Evolutionary conservation across 2,113 vertebrate genomes (phyloP).

Genomic region (Archocentrus centrarchus): DNA sequence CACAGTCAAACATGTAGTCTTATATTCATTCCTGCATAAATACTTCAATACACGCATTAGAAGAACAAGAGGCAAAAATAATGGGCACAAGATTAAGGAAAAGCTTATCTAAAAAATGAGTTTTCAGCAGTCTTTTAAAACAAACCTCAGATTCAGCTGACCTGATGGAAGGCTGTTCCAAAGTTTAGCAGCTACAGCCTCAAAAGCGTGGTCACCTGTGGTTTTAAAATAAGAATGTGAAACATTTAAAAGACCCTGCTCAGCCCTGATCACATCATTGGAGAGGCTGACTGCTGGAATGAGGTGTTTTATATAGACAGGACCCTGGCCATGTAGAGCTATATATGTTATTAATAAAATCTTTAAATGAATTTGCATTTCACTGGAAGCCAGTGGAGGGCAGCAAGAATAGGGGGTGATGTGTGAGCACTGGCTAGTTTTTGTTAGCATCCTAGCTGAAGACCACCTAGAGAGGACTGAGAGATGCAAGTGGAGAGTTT

Average conservation of each 20-base stretch:
- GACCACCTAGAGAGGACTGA: not conserved
- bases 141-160: not conserved
- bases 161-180: not conserved
- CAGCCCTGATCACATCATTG: not conserved
- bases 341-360: not conserved
- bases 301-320: not conserved
- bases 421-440: too few species aligned
- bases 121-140: not conserved
- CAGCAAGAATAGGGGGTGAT: too few species aligned
- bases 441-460: not conserved
- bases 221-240: not conserved
- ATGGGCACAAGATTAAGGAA: not conserved
- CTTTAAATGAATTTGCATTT: not conserved
- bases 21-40: not conserved
- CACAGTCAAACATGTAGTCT: not conserved
- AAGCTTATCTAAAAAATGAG: too few species aligned
- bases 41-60: not conserved
- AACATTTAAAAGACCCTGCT: not conserved
- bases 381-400: not conserved
- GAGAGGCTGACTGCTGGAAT: not conserved
- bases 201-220: not conserved
- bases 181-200: not conserved
- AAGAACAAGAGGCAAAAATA: not conserved
- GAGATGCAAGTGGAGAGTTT: not conserved
- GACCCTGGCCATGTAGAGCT: fast-evolving